Conservation (phyloP, 2,888 invertebrate genomes). For the Caenorhabditis imperialis region DNA sequence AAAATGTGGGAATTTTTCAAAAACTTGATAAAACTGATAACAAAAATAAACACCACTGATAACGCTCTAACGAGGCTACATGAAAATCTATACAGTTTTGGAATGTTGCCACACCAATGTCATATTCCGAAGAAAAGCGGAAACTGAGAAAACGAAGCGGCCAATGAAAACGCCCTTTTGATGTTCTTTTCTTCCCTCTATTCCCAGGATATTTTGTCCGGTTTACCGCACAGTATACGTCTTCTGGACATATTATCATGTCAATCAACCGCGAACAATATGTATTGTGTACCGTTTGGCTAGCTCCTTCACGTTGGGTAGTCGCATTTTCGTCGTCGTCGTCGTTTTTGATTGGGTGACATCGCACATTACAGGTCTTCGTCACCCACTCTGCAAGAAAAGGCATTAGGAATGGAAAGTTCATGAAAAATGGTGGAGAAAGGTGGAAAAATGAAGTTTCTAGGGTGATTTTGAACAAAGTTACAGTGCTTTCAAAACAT, state of each 20-base stretch:
- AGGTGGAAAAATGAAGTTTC: no score
- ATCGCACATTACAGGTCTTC: slow-evolving; percentile 29
- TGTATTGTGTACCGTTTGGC: slow-evolving; percentile 56
- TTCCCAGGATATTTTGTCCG: slow-evolving; percentile 16
- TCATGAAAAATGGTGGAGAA: no score
- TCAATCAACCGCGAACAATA: slow-evolving; percentile 45
- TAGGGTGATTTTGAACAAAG: no score
- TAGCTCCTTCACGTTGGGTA: slow-evolving; percentile 50
- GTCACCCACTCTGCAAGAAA: slow-evolving; percentile 11
- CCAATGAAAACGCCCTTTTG: background rate
- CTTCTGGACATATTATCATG: slow-evolving; percentile 27
- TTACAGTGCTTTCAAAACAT: no score
- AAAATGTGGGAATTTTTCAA: no score
- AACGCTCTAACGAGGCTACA: no score
- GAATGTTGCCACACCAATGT: no score
- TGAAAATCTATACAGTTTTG: no score
- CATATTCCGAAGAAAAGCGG: background rate
- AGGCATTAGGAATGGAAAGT: no score
- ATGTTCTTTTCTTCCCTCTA: slow-evolving; percentile 9
- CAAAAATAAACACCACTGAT: no score
- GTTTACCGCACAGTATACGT: slow-evolving; percentile 8
- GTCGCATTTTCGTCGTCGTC: slow-evolving; percentile 39
- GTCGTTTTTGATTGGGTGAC: slow-evolving; percentile 15
- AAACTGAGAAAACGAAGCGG: background rate
- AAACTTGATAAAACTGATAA: no score